Percentiles rank a stretch among this genome's conserved stretches.
Evolutionary conservation across 2,797 vertebrate genomes (phyloP).

Genomic region (Cuculus canorus): DNA sequence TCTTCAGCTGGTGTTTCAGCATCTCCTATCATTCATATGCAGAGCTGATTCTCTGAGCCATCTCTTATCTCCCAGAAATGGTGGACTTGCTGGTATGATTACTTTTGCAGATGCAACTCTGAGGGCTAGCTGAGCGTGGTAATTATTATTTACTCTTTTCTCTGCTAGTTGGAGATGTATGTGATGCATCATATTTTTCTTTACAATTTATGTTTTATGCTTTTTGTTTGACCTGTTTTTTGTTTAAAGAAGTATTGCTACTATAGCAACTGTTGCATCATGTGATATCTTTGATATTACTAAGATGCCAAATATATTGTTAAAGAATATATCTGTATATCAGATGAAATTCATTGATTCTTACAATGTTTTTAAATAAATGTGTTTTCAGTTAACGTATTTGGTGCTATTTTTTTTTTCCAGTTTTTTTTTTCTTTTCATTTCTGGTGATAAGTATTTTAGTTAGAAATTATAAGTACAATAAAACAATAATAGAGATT

Average conservation of each 20-base stretch:
- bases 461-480: constrained; percentile 21
- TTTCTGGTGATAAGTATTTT: constrained; percentile 28
- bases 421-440: background rate
- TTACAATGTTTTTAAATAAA: constrained; percentile 56
- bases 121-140: background rate
- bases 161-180: background rate
- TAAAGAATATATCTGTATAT: constrained; percentile 53
- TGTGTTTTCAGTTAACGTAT: background rate
- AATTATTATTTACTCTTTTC: background rate
- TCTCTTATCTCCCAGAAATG: background rate
- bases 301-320: constrained; percentile 65
- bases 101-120: background rate
- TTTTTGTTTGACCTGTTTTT: constrained; percentile 72
- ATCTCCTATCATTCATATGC: background rate
- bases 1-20: background rate
- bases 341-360: background rate
- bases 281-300: constrained; percentile 66
- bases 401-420: background rate
- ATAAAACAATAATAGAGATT: constrained; percentile 34
- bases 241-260: constrained; percentile 73
- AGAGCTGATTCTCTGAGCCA: background rate
- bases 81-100: background rate
- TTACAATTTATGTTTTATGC: constrained; percentile 68
- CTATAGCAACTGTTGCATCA: constrained; percentile 76
- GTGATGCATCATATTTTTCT: background rate